phyloP scores from a whole-genome alignment of 2,113 vertebrate species.

The Microtus ochrogaster region DNA sequence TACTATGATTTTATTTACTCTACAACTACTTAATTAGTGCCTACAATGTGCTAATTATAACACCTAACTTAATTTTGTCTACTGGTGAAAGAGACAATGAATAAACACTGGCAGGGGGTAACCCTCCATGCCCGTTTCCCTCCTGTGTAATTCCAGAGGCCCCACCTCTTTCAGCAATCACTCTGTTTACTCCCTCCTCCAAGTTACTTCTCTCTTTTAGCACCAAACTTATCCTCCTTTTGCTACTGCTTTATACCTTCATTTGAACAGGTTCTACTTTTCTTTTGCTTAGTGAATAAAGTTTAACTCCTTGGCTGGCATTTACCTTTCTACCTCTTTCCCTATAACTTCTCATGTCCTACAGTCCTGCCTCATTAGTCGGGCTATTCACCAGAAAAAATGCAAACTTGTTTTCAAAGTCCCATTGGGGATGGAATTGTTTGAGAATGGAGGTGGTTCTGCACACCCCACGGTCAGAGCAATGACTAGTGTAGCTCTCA shows the following conservation, averaged over 20 bases:
- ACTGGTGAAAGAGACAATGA: background rate
- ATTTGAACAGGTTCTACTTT: background rate
- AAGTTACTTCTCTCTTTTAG: background rate
- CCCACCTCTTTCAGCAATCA: background rate
- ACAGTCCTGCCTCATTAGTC: background rate
- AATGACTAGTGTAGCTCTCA: background rate
- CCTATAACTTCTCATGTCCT: background rate
- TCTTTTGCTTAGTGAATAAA: background rate
- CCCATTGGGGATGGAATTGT: background rate
- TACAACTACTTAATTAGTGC: background rate
- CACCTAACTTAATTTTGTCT: background rate
- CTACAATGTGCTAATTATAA: background rate
- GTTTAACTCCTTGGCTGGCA: background rate
- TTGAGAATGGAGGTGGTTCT: background rate
- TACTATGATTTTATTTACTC: background rate
- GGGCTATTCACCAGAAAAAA: background rate
- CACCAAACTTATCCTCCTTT: background rate
- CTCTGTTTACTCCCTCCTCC: background rate
- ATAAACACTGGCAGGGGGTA: background rate
- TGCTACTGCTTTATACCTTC: background rate
- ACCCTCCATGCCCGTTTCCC: background rate
- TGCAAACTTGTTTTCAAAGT: background rate
- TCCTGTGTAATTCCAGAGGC: background rate
- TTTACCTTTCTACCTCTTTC: background rate
- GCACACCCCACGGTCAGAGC: background rate